Percentiles rank a stretch among this genome's conserved stretches.
Evolutionary conservation across 2,888 invertebrate species (phyloP).

Genomic region (Automeris io): DNA sequence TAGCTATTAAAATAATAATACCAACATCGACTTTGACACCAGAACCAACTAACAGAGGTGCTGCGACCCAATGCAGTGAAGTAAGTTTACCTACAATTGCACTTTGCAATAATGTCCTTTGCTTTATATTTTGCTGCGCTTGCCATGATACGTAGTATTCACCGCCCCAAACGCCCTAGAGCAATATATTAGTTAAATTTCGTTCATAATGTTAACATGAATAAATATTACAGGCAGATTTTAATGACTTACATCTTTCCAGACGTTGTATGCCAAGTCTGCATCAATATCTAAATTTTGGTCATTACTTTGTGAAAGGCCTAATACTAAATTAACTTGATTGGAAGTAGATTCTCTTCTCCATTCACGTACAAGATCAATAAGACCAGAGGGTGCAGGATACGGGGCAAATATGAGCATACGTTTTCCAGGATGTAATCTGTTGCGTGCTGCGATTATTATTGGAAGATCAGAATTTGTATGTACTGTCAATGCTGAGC

Average conservation of each 20-base stretch:
- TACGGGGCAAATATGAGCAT: constrained; percentile 23
- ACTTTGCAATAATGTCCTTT: constrained; percentile 15
- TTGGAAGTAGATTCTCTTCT: constrained; percentile 19
- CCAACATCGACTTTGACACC: constrained; percentile 22
- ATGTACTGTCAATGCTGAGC: constrained; percentile 19
- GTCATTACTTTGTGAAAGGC: constrained; percentile 7
- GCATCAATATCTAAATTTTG: neutral
- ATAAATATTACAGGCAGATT: neutral
- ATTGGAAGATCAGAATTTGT: constrained; percentile 18
- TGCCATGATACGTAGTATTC: constrained; percentile 27
- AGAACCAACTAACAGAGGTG: constrained; percentile 4
- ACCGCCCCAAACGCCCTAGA: constrained; percentile 20
- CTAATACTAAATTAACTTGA: constrained; percentile 19
- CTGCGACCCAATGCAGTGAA: constrained; percentile 28
- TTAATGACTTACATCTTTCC: constrained; percentile 1
- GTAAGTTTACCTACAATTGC: constrained; percentile 21
- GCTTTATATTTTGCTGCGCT: constrained; percentile 10
- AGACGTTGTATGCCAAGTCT: constrained; percentile 3
- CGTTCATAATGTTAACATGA: neutral
- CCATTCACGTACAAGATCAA: constrained; percentile 23
- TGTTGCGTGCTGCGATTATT: constrained; percentile 16
- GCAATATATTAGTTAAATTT: neutral
- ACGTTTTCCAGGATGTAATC: constrained; percentile 13
- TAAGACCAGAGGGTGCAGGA: constrained; percentile 22
- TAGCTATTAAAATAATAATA: too few relatives aligned